Percentiles rank a stretch among this genome's conserved stretches.
Conservation (phyloP, 2,113 vertebrate species). For the Halcyon senegalensis region DNA sequence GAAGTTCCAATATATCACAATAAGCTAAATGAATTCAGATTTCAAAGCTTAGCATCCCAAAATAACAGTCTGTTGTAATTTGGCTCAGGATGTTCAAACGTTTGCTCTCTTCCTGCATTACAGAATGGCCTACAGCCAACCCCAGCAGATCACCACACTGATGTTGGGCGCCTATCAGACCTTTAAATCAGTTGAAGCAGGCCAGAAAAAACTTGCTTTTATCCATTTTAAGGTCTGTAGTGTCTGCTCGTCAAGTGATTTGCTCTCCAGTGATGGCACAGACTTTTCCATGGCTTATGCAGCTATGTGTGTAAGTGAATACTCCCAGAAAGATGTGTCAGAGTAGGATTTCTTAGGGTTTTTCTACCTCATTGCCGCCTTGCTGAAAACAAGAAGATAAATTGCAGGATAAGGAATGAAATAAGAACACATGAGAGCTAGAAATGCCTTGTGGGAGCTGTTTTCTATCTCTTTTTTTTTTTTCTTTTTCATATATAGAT, state of each 20-base stretch:
- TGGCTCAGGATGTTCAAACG: slow-evolving; percentile 1
- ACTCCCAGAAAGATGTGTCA: slow-evolving; percentile 28
- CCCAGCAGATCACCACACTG: slow-evolving; percentile 25
- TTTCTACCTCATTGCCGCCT: background rate
- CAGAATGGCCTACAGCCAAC: slow-evolving; percentile 22
- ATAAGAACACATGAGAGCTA: slow-evolving; percentile 5
- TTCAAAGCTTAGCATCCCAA: slow-evolving; percentile 31
- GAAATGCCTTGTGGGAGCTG: background rate
- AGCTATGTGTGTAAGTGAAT: background rate
- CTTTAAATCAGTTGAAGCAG: slow-evolving; percentile 29
- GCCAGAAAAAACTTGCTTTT: slow-evolving; percentile 56
- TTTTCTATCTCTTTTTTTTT: background rate
- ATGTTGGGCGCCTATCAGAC: slow-evolving; percentile 26
- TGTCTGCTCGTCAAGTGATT: background rate
- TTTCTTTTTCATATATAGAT: background rate
- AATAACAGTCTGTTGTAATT: slow-evolving; percentile 39
- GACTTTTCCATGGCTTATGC: slow-evolving; percentile 5
- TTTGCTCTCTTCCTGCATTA: slow-evolving; percentile 33
- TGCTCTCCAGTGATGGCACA: slow-evolving; percentile 41
- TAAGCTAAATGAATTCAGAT: slow-evolving; percentile 44
- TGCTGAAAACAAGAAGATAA: slow-evolving; percentile 33
- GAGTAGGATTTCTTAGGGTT: background rate
- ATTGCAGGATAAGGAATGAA: slow-evolving; percentile 18
- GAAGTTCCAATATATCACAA: slow-evolving; percentile 2
- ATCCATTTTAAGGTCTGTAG: slow-evolving; percentile 6